Evolutionary conservation across 2,888 invertebrate species (phyloP), one percentile per base, ranked within the genome.

Genomic region (Leuctra nigra): DNA sequence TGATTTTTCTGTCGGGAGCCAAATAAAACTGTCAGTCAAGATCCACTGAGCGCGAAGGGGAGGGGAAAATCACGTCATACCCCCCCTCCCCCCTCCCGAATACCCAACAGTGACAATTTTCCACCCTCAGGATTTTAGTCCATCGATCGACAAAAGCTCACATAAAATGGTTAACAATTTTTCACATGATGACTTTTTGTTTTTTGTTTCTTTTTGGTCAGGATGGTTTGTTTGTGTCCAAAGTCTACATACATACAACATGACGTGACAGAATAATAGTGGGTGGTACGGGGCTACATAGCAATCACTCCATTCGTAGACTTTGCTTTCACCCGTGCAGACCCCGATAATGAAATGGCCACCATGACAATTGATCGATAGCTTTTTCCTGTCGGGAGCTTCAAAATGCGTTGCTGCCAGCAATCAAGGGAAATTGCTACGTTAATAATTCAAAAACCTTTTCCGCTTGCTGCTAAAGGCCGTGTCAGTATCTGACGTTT

Each of bases 341-440:
- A 9, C 35, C 20, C 22, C 50, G 50, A 50, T 50, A 50, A 50
- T 50, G 50, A 50, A 50, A 50, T 50, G 50, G 35, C 50, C 25
- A 16, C 7, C 50, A 22, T 50, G 50, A 35, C 50, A 50, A 50
- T 33, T 50, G 50, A 50, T 50, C 50, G 50, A 50, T 50, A 50
- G 50, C 50, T 50, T 50, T 50, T 50, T 33, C 50, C 35, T 16
- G 35, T 35, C 16, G 14, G 46, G 14, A 33, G 35, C 35, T 50
- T 18, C 50, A 33, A 35, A 35, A 50, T 35, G n/a, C 50, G 18
- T 44, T 9, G 22, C 44, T 44, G 6, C 22, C 44, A 23, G 46
- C 57, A 54, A 57, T 57, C 54, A 57, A 36, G 46, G 47, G 46
- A 57, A 57, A 57, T 57, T 57, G 53, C 54, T 47, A 38, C 14